Evolutionary conservation across 1,140 invertebrate genomes (phyloP).

Genomic region (Phymastichus coffea): DNA sequence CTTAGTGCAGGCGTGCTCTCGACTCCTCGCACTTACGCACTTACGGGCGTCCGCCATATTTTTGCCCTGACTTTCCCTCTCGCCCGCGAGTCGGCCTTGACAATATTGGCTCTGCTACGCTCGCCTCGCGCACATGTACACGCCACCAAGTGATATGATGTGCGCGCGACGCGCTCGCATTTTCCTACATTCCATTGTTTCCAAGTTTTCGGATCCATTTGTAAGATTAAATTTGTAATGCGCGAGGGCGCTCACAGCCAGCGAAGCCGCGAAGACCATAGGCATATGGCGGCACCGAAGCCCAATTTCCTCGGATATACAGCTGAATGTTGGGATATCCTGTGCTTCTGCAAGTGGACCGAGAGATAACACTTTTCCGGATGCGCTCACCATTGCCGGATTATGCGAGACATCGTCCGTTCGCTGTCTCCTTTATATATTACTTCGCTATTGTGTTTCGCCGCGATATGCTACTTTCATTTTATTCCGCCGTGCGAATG

Average conservation of each 20-base stretch:
- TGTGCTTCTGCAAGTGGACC: not conserved
- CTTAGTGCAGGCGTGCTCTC: too few species aligned
- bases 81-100: constrained; percentile 53
- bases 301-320: constrained; percentile 46
- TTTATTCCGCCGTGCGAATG: too few species aligned
- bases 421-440: constrained; percentile 15
- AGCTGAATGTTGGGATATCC: constrained; percentile 4
- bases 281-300: constrained; percentile 53
- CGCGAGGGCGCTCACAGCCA: constrained; percentile 32
- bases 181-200: constrained; percentile 60
- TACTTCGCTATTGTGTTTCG: too few species aligned
- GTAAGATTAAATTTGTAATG: constrained; percentile 61
- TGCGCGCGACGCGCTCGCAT: too few species aligned
- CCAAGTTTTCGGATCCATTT: constrained; percentile 61
- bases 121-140: constrained; percentile 53
- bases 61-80: constrained; percentile 32
- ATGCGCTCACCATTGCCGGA: constrained; percentile 14
- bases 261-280: not conserved
- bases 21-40: not conserved
- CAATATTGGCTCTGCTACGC: constrained; percentile 54
- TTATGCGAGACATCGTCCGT: constrained; percentile 21
- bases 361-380: too few species aligned
- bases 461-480: too few species aligned
- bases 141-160: constrained; percentile 55
- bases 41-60: too few species aligned